These are phyloP conservation scores for Hepsetus odoe DNA, from an alignment of 2,113 vertebrate species.

Conservation along the genomic window DNA sequence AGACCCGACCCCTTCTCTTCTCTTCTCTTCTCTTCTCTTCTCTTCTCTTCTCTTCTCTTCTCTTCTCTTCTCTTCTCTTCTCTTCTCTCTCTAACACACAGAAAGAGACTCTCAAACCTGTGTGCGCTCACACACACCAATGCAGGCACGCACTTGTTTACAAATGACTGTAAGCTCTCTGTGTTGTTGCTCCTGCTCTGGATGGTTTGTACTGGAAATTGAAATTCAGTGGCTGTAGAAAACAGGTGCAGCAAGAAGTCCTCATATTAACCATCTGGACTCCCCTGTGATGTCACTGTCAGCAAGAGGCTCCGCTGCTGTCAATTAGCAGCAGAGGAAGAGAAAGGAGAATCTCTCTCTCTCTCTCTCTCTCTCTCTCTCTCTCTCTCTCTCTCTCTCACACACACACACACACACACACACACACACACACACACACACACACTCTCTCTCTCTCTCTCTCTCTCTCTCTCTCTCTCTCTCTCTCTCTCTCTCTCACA, in stretches of 20 bases:
- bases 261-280: constrained; percentile 59
- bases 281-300: constrained; percentile 59
- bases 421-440: constrained; percentile 1
- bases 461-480: constrained; percentile 8
- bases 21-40: not conserved
- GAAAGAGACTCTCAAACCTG: constrained; percentile 30
- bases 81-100: constrained; percentile 9
- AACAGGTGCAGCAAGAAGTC: constrained; percentile 61
- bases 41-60: not conserved
- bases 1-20: not conserved
- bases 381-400: constrained; percentile 4
- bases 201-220: constrained; percentile 42
- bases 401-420: constrained; percentile 16
- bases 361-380: constrained; percentile 14
- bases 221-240: constrained; percentile 52
- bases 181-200: constrained; percentile 34
- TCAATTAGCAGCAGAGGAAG: constrained; percentile 56
- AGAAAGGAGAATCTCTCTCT: constrained; percentile 48
- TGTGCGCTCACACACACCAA: constrained; percentile 14
- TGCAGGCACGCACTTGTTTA: constrained; percentile 44
- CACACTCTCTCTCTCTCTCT: constrained; percentile 9
- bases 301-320: constrained; percentile 50
- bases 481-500: constrained; percentile 23
- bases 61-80: not conserved
- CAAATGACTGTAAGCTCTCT: constrained; percentile 38